Conservation (phyloP, 2,888 invertebrate species). For the Sinelater perroti region DNA sequence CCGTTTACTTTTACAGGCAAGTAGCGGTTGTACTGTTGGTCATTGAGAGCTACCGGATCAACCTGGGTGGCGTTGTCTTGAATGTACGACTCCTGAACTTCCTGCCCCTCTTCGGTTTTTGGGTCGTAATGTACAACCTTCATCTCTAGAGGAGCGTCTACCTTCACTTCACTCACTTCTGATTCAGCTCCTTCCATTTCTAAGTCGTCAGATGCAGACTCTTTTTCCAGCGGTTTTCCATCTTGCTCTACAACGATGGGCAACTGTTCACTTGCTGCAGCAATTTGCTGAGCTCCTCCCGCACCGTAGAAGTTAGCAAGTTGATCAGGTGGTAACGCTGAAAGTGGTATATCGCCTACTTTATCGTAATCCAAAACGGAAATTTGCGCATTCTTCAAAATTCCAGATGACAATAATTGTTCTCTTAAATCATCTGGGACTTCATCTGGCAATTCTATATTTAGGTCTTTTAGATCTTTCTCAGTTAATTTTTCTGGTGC, state of each 20-base stretch:
- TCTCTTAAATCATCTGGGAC: conserved; percentile 87
- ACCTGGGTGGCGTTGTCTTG: conserved; percentile 76
- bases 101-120: conserved; percentile 74
- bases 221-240: conserved; percentile 64
- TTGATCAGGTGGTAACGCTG: conserved; percentile 85
- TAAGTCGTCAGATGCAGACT: conserved; percentile 59
- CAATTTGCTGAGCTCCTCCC: conserved; percentile 79
- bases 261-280: conserved; percentile 71
- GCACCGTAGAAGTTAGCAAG: conserved; percentile 86
- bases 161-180: conserved; percentile 60
- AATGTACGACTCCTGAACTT: conserved; percentile 76
- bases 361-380: conserved; percentile 89
- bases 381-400: conserved; percentile 86
- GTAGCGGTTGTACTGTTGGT: conserved; percentile 82
- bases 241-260: conserved; percentile 72
- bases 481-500: conserved; percentile 60
- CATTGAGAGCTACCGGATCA: conserved; percentile 77
- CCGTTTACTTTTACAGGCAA: conserved; percentile 86
- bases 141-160: conserved; percentile 74
- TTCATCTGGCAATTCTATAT: conserved; percentile 79
- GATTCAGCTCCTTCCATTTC: conserved; percentile 69
- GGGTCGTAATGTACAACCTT: conserved; percentile 87
- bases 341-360: conserved; percentile 84
- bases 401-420: conserved; percentile 84
- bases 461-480: conserved; percentile 67